These are phyloP conservation scores for Calcarius lapponicus DNA, from an alignment of 2,797 vertebrate species.

Conservation along the genomic window DNA sequence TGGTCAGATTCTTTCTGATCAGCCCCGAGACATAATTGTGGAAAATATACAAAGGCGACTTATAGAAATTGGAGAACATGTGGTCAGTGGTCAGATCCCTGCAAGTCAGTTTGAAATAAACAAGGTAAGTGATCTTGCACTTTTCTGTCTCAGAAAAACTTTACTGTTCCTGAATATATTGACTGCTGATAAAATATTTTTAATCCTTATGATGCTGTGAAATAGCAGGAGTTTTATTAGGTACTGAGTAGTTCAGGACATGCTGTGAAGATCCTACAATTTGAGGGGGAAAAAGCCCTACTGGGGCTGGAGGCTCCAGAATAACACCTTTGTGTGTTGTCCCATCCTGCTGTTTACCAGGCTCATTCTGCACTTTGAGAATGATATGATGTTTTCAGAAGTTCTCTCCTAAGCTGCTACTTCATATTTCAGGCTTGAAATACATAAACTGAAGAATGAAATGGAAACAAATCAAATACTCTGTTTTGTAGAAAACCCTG, in stretches of 20 bases:
- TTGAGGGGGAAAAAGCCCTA: background rate
- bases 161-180: background rate
- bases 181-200: background rate
- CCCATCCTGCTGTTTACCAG: background rate
- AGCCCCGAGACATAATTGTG: constrained; percentile 90
- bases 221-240: background rate
- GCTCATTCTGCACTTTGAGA: background rate
- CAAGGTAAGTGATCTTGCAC: constrained; percentile 82
- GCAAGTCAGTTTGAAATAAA: constrained; percentile 92
- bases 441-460: background rate
- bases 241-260: background rate
- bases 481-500: background rate
- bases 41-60: constrained; percentile 96
- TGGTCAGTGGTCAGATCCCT: constrained; percentile 81
- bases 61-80: constrained; percentile 92
- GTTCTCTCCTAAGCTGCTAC: background rate
- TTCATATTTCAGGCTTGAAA: background rate
- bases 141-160: background rate
- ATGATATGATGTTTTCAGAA: background rate
- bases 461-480: background rate
- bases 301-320: background rate
- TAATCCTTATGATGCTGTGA: background rate
- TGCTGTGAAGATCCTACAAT: background rate
- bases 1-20: constrained; percentile 95
- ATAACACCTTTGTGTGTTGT: background rate